These are phyloP conservation scores for Otus sunia DNA, from an alignment of 2,113 vertebrate genomes.

Conservation along the genomic window DNA sequence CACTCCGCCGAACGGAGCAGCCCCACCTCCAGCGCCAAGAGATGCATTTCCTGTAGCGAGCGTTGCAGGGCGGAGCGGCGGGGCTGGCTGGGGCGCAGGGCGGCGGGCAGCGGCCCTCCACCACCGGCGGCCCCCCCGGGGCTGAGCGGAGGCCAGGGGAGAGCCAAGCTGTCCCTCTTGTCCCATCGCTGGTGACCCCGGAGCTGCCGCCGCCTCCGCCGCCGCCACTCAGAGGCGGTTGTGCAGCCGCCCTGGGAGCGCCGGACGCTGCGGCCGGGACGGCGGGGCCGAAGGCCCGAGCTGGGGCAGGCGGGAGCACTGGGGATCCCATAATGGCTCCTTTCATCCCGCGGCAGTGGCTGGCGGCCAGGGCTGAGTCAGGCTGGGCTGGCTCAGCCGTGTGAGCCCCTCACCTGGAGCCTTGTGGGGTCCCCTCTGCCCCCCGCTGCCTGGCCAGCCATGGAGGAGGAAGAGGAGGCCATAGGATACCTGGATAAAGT, in stretches of 20 bases:
- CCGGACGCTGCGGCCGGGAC: background rate
- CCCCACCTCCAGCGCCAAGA: slow-evolving; percentile 67
- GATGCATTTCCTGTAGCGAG: slow-evolving; percentile 73
- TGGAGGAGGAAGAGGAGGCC: slow-evolving; percentile 88
- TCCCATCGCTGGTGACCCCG: background rate
- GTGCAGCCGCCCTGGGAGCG: background rate
- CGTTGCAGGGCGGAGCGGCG: slow-evolving; percentile 50
- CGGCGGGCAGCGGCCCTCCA: background rate
- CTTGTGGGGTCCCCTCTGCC: slow-evolving; percentile 48
- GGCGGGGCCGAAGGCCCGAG: background rate
- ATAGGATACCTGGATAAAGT: slow-evolving; percentile 92
- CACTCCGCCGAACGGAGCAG: slow-evolving; percentile 17
- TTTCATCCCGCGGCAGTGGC: slow-evolving; percentile 8
- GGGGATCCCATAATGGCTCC: slow-evolving; percentile 33
- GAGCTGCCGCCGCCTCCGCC: background rate
- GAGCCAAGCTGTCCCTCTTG: background rate
- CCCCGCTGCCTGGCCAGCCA: slow-evolving; percentile 53
- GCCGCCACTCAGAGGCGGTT: background rate
- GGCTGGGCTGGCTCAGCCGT: background rate
- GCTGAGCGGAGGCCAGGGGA: background rate
- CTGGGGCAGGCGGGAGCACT: slow-evolving; percentile 23
- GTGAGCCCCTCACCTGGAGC: background rate
- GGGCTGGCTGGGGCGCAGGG: background rate
- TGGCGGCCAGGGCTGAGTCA: background rate
- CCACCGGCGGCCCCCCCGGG: background rate